Percentiles rank a stretch among this genome's conserved stretches.
Conservation (phyloP, 2,797 vertebrate species). For the Rhodeus uyekii region DNA sequence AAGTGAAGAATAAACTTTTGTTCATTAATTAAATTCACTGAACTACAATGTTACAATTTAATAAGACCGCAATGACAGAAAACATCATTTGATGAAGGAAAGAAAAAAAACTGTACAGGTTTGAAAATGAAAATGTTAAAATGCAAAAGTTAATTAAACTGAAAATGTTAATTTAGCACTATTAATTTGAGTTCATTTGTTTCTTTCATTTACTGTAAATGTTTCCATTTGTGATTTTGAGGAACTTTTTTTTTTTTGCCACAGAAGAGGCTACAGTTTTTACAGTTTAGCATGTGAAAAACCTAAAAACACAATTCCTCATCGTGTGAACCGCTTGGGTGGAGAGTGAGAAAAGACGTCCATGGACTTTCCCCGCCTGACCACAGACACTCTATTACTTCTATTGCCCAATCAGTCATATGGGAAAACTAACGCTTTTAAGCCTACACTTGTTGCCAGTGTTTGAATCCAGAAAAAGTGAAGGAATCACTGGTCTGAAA, state of each 20-base stretch:
- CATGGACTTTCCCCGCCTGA: not conserved
- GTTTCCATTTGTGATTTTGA: not conserved
- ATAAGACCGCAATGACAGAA: too few species aligned
- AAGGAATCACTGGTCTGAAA: not conserved
- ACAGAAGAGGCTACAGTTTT: not conserved
- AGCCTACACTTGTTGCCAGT: not conserved
- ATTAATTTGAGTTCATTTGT: too few species aligned
- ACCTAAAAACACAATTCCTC: not conserved
- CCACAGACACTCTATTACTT: not conserved
- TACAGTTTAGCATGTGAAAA: not conserved
- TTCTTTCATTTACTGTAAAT: slow-evolving; percentile 20
- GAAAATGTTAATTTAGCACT: too few species aligned
- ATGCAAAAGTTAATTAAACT: too few species aligned
- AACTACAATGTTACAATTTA: too few species aligned
- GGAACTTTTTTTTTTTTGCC: not conserved
- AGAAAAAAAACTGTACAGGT: too few species aligned
- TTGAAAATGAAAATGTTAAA: too few species aligned
- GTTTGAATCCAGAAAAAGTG: not conserved
- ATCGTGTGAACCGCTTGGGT: not conserved
- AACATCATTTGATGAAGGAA: too few species aligned
- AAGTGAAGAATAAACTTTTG: too few species aligned
- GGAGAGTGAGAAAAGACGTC: not conserved
- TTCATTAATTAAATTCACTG: too few species aligned
- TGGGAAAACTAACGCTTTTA: not conserved
- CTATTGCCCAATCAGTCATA: not conserved